These are phyloP conservation scores for Horisme vitalbata DNA, from an alignment of 2,888 invertebrate genomes.

Conservation along the genomic window DNA sequence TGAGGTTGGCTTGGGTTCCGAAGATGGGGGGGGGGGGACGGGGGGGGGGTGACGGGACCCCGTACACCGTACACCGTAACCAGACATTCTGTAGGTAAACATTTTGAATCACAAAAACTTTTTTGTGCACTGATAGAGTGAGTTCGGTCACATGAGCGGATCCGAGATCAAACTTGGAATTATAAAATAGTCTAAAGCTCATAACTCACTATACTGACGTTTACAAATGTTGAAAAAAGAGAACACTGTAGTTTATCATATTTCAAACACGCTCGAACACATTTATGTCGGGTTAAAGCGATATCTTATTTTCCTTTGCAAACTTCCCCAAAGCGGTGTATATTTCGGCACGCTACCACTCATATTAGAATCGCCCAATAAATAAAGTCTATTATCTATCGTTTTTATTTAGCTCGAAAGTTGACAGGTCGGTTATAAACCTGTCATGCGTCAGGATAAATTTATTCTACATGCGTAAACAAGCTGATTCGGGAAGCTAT, in stretches of 20 bases:
- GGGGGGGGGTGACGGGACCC: too few relatives aligned
- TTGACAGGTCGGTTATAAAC: conserved; percentile 41
- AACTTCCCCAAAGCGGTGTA: conserved; percentile 41
- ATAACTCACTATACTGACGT: conserved; percentile 17
- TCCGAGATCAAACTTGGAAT: too few relatives aligned
- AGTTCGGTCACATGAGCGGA: too few relatives aligned
- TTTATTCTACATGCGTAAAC: conserved; percentile 30
- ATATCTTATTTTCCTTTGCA: conserved; percentile 46
- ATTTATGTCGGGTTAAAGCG: conserved; percentile 42
- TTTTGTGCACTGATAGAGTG: too few relatives aligned
- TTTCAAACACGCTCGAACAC: conserved; percentile 41
- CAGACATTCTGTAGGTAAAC: too few relatives aligned
- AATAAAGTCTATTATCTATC: conserved; percentile 34
- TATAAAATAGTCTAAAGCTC: neutral
- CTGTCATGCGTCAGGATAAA: conserved; percentile 28
- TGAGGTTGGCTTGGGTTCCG: too few relatives aligned
- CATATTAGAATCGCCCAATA: conserved; percentile 35
- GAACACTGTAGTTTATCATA: conserved; percentile 30
- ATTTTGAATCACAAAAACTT: too few relatives aligned
- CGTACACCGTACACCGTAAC: too few relatives aligned
- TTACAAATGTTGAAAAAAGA: conserved; percentile 24
- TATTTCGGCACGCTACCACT: conserved; percentile 48
- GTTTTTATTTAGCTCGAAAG: conserved; percentile 38
- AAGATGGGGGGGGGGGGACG: too few relatives aligned
- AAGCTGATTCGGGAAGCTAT: too few relatives aligned